Percentiles rank a stretch among this genome's conserved stretches.
Evolutionary conservation across 1,140 invertebrate genomes (phyloP).

Genomic region (Papilio helenus): DNA sequence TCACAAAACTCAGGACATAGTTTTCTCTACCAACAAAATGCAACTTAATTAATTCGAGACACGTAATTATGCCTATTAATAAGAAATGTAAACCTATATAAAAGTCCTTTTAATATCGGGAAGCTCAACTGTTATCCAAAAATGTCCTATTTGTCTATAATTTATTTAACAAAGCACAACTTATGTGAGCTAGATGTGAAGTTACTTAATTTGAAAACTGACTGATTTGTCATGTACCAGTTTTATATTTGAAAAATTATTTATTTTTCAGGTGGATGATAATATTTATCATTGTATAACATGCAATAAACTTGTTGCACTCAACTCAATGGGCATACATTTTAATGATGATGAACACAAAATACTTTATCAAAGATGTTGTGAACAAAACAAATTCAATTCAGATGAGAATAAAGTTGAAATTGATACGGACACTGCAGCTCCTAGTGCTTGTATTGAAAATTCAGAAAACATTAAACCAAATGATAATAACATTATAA

Average conservation of each 20-base stretch:
- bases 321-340: neutral
- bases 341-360: conserved; percentile 17
- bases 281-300: conserved; percentile 4
- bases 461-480: neutral
- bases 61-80: too few relatives aligned
- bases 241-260: neutral
- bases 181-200: neutral
- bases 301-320: neutral
- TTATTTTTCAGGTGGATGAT: conserved; percentile 4
- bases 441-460: neutral
- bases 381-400: neutral
- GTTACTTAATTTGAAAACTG: neutral
- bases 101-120: too few relatives aligned
- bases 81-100: too few relatives aligned
- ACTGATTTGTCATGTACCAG: neutral
- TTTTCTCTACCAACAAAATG: too few relatives aligned
- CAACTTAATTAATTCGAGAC: too few relatives aligned
- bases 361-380: neutral
- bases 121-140: neutral
- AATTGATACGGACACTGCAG: neutral
- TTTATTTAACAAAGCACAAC: neutral
- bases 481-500: neutral
- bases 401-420: neutral
- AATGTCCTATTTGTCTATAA: too few relatives aligned
- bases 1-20: too few relatives aligned